Percentiles rank a stretch among this genome's conserved stretches.
These are phyloP conservation scores for Lamellibrachia luymesi DNA, from an alignment of 1,140 invertebrate species.

Conservation along the genomic window DNA sequence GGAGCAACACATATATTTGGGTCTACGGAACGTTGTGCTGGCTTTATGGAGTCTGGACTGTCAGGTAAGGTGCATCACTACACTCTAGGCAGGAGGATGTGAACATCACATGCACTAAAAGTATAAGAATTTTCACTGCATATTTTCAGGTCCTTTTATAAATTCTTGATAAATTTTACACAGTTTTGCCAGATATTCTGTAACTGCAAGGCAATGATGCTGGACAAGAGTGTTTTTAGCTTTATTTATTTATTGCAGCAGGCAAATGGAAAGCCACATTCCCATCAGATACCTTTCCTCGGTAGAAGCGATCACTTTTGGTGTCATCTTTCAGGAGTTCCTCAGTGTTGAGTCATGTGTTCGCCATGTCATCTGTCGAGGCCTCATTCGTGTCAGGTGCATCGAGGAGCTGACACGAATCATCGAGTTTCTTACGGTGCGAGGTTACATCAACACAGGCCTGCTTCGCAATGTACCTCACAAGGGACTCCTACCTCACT, in stretches of 20 bases:
- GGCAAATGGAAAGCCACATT: not conserved
- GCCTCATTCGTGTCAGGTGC: constrained; percentile 55
- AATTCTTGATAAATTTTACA: not conserved
- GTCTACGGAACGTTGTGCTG: constrained; percentile 57
- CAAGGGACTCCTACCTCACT: not conserved
- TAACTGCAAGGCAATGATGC: not conserved
- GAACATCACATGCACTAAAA: not conserved
- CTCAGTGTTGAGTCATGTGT: constrained; percentile 51
- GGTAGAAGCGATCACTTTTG: not conserved
- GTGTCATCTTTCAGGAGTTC: constrained; percentile 51
- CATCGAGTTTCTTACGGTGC: constrained; percentile 52
- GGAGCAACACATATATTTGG: constrained; percentile 54
- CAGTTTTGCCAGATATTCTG: not conserved
- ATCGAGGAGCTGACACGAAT: constrained; percentile 47
- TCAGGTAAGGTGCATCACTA: constrained; percentile 45
- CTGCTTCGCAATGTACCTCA: constrained; percentile 38
- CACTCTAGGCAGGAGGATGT: not conserved
- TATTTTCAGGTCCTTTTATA: not conserved
- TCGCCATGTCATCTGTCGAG: constrained; percentile 55
- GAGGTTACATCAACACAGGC: constrained; percentile 58
- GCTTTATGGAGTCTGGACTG: constrained; percentile 58
- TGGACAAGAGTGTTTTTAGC: constrained; percentile 3
- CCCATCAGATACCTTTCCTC: not conserved
- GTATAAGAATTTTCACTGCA: not conserved
- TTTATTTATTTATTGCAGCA: not conserved